A percentile compares a stretch with the other conserved stretches of the same genome.
Conservation (phyloP, 2,888 invertebrate genomes). For the Parnassius apollo region DNA sequence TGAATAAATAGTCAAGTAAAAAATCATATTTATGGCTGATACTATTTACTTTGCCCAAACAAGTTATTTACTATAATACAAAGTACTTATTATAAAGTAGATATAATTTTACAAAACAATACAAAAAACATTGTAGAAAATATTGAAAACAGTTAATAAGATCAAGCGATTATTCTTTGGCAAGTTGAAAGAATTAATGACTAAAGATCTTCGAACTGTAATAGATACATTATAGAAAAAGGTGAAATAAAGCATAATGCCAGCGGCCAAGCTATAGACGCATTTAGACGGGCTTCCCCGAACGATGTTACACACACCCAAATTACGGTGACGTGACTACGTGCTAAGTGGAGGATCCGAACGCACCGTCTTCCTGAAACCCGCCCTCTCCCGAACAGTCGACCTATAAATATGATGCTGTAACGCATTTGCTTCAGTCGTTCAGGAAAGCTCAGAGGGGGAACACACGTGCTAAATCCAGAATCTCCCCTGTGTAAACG, state of each 20-base stretch:
- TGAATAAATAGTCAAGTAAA: too few species aligned
- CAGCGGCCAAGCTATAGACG: constrained; percentile 42
- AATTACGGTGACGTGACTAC: constrained; percentile 65
- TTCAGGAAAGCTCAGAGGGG: constrained; percentile 65
- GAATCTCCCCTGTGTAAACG: constrained; percentile 59
- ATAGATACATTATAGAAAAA: constrained; percentile 3
- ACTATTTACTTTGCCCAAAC: too few species aligned
- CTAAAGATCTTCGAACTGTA: not conserved
- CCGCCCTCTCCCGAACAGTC: constrained; percentile 56
- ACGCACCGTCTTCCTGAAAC: constrained; percentile 65
- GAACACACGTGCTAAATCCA: constrained; percentile 64
- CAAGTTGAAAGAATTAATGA: not conserved
- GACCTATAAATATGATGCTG: constrained; percentile 73
- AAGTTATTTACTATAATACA: too few species aligned
- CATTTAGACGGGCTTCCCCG: constrained; percentile 72
- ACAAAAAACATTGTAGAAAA: too few species aligned
- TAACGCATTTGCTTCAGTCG: constrained; percentile 68
- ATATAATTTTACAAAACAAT: too few species aligned
- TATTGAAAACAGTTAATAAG: too few species aligned
- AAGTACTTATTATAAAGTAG: too few species aligned
- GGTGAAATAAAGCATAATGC: constrained; percentile 36
- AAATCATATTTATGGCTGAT: too few species aligned
- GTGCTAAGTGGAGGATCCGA: constrained; percentile 62
- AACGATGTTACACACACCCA: constrained; percentile 58
- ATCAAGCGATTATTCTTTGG: not conserved